phyloP scores from a whole-genome alignment of 2,113 vertebrate species.

The Larimichthys polyactis region DNA sequence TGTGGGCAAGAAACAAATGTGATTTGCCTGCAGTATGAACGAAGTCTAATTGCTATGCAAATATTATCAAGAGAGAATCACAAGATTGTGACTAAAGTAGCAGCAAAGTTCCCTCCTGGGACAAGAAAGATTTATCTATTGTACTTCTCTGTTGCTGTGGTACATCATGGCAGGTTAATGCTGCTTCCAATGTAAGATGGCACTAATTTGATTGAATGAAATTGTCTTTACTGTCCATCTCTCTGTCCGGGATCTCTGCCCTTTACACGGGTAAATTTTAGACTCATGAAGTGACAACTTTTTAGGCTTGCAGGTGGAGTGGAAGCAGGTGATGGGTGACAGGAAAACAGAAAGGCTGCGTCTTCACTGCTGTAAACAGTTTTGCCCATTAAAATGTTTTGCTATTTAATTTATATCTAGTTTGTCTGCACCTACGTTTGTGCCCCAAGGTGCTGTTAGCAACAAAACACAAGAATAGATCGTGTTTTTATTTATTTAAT shows the following conservation, averaged over 20 bases:
- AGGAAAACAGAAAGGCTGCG: background rate
- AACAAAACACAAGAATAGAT: background rate
- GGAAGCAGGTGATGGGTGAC: no score
- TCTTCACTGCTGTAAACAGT: background rate
- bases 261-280: background rate
- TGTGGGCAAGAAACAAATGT: no score
- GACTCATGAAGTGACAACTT: background rate
- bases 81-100: background rate
- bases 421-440: background rate
- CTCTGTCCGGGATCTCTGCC: background rate
- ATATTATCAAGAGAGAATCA: background rate
- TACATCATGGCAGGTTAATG: background rate
- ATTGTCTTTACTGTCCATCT: background rate
- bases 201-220: background rate
- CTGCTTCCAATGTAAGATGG: background rate
- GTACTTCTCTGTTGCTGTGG: background rate
- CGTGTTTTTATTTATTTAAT: constrained; percentile 12
- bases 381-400: background rate
- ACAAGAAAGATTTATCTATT: background rate
- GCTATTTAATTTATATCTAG: background rate
- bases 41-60: background rate
- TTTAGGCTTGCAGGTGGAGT: background rate
- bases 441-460: background rate
- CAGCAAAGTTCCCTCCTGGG: background rate
- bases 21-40: no score